Evolutionary conservation across 2,113 vertebrate species (phyloP).

Genomic region (Nycticorax nycticorax): DNA sequence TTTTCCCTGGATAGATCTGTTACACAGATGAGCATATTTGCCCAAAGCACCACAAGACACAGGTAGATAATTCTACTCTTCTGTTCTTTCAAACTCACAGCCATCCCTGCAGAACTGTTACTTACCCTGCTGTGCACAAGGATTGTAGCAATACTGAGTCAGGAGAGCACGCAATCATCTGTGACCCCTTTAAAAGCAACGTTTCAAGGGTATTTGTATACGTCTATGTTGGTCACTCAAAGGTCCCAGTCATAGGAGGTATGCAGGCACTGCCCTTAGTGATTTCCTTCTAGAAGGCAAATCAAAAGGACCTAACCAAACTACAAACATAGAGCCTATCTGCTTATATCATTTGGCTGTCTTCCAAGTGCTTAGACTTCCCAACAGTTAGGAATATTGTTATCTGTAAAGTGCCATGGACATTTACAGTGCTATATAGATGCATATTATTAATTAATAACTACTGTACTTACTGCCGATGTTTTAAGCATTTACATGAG

Average conservation of each 20-base stretch:
- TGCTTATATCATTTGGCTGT: background rate
- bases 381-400: constrained; percentile 17
- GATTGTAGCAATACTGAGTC: background rate
- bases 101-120: background rate
- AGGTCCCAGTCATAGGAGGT: background rate
- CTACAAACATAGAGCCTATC: constrained; percentile 1
- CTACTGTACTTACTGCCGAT: background rate
- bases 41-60: background rate
- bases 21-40: background rate
- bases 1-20: background rate
- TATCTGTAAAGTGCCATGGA: constrained; percentile 14
- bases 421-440: constrained; percentile 30
- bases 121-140: background rate
- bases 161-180: background rate
- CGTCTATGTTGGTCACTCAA: background rate
- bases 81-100: background rate
- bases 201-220: background rate
- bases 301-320: constrained; percentile 8
- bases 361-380: constrained; percentile 8
- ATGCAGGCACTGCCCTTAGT: background rate
- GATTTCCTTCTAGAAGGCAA: background rate
- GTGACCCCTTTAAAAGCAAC: background rate
- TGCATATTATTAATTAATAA: constrained; percentile 36
- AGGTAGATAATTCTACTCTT: background rate
- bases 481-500: constrained; percentile 1